Evolutionary conservation across 2,113 vertebrate species (phyloP).

Genomic region (Pelecanoides urinatrix): DNA sequence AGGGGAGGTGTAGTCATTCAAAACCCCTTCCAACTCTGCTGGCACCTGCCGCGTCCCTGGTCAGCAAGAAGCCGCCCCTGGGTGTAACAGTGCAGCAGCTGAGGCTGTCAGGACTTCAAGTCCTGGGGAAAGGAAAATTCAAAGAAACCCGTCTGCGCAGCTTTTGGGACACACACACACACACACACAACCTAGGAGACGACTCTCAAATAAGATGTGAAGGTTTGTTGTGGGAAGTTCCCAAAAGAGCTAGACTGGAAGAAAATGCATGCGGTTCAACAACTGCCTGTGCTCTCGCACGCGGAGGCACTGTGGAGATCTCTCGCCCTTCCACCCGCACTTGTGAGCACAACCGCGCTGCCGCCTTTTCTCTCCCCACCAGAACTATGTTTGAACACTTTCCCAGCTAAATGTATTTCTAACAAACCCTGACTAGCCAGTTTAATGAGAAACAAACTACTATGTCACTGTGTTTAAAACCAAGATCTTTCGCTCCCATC

Average conservation of each 20-base stretch:
- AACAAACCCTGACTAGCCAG: neutral
- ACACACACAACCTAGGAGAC: neutral
- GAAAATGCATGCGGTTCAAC: neutral
- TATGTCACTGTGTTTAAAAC: neutral
- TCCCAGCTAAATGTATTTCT: neutral
- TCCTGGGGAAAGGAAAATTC: neutral
- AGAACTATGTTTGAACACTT: neutral
- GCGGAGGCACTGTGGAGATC: neutral
- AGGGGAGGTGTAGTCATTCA: neutral
- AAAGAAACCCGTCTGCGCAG: neutral
- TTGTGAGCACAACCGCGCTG: neutral
- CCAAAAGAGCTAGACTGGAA: neutral
- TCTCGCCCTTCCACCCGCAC: neutral
- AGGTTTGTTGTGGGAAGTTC: neutral
- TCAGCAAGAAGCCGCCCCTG: neutral
- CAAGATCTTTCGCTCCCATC: neutral
- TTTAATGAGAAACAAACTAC: neutral
- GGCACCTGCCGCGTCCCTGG: neutral
- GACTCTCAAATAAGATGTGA: neutral
- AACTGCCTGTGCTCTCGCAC: fast-evolving
- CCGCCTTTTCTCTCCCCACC: fast-evolving
- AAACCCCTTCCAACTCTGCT: neutral
- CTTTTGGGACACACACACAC: neutral
- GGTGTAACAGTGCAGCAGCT: fast-evolving
- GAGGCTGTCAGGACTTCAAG: neutral